phyloP scores from a whole-genome alignment of 2,888 invertebrate species.

The Beris morrisii region DNA sequence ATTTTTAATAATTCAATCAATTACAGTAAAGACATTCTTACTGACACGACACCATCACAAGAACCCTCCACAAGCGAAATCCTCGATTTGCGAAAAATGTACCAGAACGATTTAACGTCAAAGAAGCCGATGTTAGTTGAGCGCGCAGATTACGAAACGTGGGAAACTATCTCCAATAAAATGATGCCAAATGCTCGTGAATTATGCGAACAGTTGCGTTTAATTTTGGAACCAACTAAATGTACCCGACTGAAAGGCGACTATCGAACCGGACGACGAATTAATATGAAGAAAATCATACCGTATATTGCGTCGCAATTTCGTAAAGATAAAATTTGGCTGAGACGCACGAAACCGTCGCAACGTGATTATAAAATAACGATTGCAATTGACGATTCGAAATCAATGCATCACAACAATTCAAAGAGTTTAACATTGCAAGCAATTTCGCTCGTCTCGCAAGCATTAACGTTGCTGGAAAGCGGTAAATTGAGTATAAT shows the following conservation, averaged over 20 bases:
- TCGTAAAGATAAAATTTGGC: slow-evolving; percentile 98
- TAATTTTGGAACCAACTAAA: slow-evolving; percentile 94
- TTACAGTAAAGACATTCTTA: slow-evolving; percentile 49
- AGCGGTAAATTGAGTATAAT: slow-evolving; percentile 90
- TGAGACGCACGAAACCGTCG: slow-evolving; percentile 91
- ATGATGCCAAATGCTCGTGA: slow-evolving; percentile 70
- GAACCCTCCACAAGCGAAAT: slow-evolving; percentile 48
- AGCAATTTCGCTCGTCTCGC: slow-evolving; percentile 86
- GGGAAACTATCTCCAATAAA: slow-evolving; percentile 53
- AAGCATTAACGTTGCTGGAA: slow-evolving; percentile 89
- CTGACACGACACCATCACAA: slow-evolving; percentile 45
- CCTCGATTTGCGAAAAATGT: slow-evolving; percentile 50
- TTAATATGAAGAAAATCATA: slow-evolving; percentile 97
- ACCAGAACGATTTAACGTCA: slow-evolving; percentile 49
- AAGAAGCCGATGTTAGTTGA: slow-evolving; percentile 46
- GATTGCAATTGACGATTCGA: slow-evolving; percentile 95
- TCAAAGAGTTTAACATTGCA: slow-evolving; percentile 92
- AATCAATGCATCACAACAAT: slow-evolving; percentile 84
- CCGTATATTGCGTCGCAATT: slow-evolving; percentile 99
- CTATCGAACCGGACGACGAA: slow-evolving; percentile 92
- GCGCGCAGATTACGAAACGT: slow-evolving; percentile 51
- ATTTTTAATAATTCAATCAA: background rate
- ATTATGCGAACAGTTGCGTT: slow-evolving; percentile 88
- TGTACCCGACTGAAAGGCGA: slow-evolving; percentile 92
- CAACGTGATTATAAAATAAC: slow-evolving; percentile 95